Evolutionary conservation across 1,140 invertebrate genomes (phyloP).

Genomic region (Matsumurasca onukii): DNA sequence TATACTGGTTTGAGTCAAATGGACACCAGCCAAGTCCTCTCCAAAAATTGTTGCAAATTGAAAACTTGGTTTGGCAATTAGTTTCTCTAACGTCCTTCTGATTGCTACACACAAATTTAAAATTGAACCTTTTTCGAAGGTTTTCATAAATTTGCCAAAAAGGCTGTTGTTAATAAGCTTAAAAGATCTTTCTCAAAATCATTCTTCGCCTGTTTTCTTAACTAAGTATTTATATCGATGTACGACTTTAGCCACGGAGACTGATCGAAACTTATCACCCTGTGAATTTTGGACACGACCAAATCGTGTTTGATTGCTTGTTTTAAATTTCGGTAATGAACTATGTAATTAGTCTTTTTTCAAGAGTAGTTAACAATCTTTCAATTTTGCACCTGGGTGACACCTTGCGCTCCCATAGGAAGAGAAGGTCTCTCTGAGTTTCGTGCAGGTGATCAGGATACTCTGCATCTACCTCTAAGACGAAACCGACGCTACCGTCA

Average conservation of each 20-base stretch:
- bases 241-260: conserved; percentile 43
- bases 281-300: background rate
- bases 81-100: conserved; percentile 18
- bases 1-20: conserved; percentile 18
- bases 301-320: background rate
- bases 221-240: conserved; percentile 43
- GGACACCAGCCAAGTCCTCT: conserved; percentile 30
- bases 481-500: no score
- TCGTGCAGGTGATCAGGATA: background rate
- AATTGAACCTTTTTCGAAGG: conserved; percentile 43
- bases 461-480: background rate
- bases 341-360: background rate
- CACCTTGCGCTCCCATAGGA: background rate
- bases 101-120: conserved; percentile 39
- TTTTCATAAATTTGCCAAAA: conserved; percentile 46
- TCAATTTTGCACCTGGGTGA: background rate
- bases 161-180: conserved; percentile 46
- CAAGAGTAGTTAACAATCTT: background rate
- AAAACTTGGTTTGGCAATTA: conserved; percentile 31
- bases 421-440: background rate
- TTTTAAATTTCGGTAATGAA: background rate
- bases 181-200: conserved; percentile 46
- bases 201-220: conserved; percentile 41
- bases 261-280: conserved; percentile 44
- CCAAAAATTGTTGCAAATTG: conserved; percentile 26